Evolutionary conservation across 23 tunicate species (phyloP), one percentile per base, ranked within the genome.

Genomic region (Ascidia mentula): DNA sequence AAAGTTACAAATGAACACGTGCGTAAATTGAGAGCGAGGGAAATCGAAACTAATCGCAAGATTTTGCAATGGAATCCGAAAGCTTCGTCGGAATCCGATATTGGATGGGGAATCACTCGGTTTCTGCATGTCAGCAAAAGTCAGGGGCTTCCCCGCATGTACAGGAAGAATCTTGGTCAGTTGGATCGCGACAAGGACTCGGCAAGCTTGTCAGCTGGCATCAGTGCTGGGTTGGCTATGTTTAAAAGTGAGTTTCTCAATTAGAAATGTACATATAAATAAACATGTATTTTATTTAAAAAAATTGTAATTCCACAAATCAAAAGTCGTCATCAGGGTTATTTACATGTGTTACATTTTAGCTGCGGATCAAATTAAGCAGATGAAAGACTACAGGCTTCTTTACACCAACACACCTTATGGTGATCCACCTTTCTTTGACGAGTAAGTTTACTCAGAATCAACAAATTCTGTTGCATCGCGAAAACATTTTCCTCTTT

Each of bases 81-180:
- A 42, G 80, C 86, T 7, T 46, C 74, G n/a, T 74, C 78, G 22
- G 69, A 73, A 0, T 36, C 69, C 15, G 88, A 84, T 37, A 38
- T 84, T 28, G 60, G 69, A n/a, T 59, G 81, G 73, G 73, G 88
- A 38, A 37, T 84, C 34, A 72, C 73, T 17, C 76, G 88, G 15
- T 76, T 31, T 53, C 13, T 53, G 65, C 24, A 53, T 28, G 65
- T 53, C 65, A 28, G 24, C 13, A 53, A 53, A 53, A 3, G 4
- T 5, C 22, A 53, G 65, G 65, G 65, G 24, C 22, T 53, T 9
- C 65, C 65, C 13, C 65, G 65, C 1, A 9, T 9, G 65, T 53
- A 5, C 65, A 6, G 65, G 24, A 53, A 53, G 24, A 53, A 53
- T 53, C 7, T 5, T 26, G 24, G 28, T 3, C 65, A 53, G 65